Percentiles rank a stretch among this genome's conserved stretches.
phyloP scores from a whole-genome alignment of 2,797 vertebrate species.

The Sebastolobus altivelis region DNA sequence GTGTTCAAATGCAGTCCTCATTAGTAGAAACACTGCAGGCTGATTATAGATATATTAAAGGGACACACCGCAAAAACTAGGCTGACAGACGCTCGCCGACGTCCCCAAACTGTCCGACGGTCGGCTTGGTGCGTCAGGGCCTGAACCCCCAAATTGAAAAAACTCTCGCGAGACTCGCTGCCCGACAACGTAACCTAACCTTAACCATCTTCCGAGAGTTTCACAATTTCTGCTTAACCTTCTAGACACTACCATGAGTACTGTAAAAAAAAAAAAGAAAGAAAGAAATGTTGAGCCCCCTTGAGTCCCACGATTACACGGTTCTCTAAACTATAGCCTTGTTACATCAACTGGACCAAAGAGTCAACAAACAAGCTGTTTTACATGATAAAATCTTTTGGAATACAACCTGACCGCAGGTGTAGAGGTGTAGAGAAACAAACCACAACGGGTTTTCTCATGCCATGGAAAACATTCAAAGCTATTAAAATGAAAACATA shows the following conservation, averaged over 20 bases:
- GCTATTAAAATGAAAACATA: not conserved
- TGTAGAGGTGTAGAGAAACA: not conserved
- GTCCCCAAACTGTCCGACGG: no score
- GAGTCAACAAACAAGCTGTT: conserved; percentile 9
- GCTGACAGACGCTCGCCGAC: no score
- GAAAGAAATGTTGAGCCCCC: not conserved
- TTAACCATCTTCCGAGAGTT: no score
- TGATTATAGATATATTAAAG: not conserved
- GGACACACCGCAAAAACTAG: no score
- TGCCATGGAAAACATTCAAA: not conserved
- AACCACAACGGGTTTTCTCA: not conserved
- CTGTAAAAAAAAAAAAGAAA: not conserved
- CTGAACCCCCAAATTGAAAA: no score
- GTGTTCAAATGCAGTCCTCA: not conserved
- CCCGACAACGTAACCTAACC: no score
- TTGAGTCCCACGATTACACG: not conserved
- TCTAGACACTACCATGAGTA: no score
- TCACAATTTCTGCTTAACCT: no score
- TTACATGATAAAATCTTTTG: not conserved
- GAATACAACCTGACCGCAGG: not conserved
- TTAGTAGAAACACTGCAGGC: not conserved
- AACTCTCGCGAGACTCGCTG: no score
- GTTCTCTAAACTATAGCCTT: not conserved
- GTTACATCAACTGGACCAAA: not conserved
- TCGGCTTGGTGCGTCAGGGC: no score